Conservation (phyloP, 2,888 invertebrate species). For the Eremobia ochroleuca region DNA sequence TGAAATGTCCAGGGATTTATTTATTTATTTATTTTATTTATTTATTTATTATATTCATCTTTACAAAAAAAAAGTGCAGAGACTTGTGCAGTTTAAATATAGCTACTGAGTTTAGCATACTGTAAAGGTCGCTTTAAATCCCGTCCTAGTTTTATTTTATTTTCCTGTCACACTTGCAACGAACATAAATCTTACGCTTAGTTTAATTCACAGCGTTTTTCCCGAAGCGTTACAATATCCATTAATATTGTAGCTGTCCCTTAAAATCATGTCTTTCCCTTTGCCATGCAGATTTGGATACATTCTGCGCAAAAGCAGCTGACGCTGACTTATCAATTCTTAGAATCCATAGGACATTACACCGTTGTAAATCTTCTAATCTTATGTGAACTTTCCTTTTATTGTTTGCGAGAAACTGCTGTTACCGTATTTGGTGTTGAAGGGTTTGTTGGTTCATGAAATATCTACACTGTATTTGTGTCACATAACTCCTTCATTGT, state of each 20-base stretch:
- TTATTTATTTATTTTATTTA: too few relatives aligned
- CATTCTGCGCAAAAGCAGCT: slow-evolving; percentile 68
- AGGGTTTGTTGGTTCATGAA: slow-evolving; percentile 44
- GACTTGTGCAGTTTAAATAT: slow-evolving; percentile 15
- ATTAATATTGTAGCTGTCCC: slow-evolving; percentile 54
- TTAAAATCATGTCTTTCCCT: slow-evolving; percentile 44
- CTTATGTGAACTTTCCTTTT: slow-evolving; percentile 52
- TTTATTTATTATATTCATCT: too few relatives aligned
- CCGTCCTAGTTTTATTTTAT: slow-evolving; percentile 36
- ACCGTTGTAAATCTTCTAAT: slow-evolving; percentile 61
- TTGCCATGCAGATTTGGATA: slow-evolving; percentile 56
- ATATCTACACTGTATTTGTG: slow-evolving; percentile 34
- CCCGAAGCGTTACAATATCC: slow-evolving; percentile 52
- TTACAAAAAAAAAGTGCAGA: not conserved
- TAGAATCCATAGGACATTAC: slow-evolving; percentile 47
- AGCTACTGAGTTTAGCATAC: slow-evolving; percentile 17
- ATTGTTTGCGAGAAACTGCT: slow-evolving; percentile 39
- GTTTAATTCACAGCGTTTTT: slow-evolving; percentile 57
- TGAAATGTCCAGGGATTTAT: too few relatives aligned
- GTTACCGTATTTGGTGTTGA: slow-evolving; percentile 48
- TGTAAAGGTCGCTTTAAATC: slow-evolving; percentile 31
- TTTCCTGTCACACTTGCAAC: slow-evolving; percentile 37
- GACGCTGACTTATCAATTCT: slow-evolving; percentile 72
- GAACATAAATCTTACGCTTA: slow-evolving; percentile 58
- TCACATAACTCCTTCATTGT: not conserved